Evolutionary conservation across 1,140 invertebrate genomes (phyloP).

Genomic region (Tetragonula clypearis): DNA sequence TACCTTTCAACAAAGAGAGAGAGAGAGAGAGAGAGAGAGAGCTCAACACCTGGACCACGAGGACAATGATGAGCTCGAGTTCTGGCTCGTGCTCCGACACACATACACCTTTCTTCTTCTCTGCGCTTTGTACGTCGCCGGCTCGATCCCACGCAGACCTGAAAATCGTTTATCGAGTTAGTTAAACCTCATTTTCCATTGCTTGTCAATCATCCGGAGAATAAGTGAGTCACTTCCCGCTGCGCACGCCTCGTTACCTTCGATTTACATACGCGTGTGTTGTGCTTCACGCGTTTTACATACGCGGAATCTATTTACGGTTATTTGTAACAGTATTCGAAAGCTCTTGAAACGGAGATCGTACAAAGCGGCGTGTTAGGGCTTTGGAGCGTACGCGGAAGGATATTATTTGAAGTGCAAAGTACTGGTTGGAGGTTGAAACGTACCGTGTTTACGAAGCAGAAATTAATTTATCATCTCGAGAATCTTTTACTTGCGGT

Average conservation of each 20-base stretch:
- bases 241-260: too few relatives aligned
- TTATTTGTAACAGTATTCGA: neutral
- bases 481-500: neutral
- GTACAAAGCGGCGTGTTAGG: neutral
- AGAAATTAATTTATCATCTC: neutral
- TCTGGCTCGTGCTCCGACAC: neutral
- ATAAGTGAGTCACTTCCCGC: neutral
- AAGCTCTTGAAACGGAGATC: neutral
- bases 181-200: neutral
- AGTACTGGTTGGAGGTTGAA: neutral
- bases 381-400: neutral
- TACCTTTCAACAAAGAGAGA: neutral
- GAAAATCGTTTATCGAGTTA: slow-evolving; percentile 5
- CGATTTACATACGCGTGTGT: neutral
- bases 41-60: slow-evolving; percentile 24
- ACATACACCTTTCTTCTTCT: neutral
- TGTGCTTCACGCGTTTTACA: neutral
- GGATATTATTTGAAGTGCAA: neutral
- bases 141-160: slow-evolving; percentile 1
- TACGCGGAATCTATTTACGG: neutral
- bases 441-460: neutral
- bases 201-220: neutral
- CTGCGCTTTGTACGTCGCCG: slow-evolving; percentile 11
- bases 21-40: neutral
- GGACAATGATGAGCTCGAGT: slow-evolving; percentile 13